Base-by-base conservation (phyloP, 2,888 invertebrate genomes). In the Eumerus sabulonum region DNA sequence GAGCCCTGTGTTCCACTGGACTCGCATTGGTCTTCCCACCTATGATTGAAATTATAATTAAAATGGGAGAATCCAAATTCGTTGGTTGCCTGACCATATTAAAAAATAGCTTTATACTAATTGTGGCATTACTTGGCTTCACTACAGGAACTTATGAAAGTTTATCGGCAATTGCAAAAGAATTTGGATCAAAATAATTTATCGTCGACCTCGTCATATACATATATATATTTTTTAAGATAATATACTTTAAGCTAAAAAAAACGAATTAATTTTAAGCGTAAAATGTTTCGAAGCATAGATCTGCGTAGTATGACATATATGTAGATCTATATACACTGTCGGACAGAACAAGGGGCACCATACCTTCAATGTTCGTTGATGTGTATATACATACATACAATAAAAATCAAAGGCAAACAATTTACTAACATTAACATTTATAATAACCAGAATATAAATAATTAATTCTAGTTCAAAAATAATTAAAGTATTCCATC, bases 11-110 rank as follows among this genome's bases (percentile, higher is more conserved):
- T 86, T 95, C 96, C 83, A 94, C 97, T 4, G 93, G 95, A 0
- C 89, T 98, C 79, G 97, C 97, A 0, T 90, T 98, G 40, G 91
- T 98, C 44, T 95, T 98, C 86, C 98, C 98, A 1, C 95, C 97
- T 0, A 90, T 96, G 66, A 93, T 98, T 79, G 95, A 98, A 84
- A 90, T 97, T 82, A 93, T 96, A 4, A 90, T 92, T 0, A 90
- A 91, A 71, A 93, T 93, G 85, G 92, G 92, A 82, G 91, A 90
- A 66, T 89, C 90, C 1, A 91, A 91, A 54, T 87, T 91, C 0
- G 88, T 91, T 0, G 88, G 90, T 0, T 38, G 84, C 4, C 86
- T 88, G 56, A 86, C 92, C 48, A 85, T 90, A 0, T 1, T 89
- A 7, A 94, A 95, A 85, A 91, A 95, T 85, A 82, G 89, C 7